Conservation (phyloP, 2,888 invertebrate species). For the Drosophila anomelani region DNA sequence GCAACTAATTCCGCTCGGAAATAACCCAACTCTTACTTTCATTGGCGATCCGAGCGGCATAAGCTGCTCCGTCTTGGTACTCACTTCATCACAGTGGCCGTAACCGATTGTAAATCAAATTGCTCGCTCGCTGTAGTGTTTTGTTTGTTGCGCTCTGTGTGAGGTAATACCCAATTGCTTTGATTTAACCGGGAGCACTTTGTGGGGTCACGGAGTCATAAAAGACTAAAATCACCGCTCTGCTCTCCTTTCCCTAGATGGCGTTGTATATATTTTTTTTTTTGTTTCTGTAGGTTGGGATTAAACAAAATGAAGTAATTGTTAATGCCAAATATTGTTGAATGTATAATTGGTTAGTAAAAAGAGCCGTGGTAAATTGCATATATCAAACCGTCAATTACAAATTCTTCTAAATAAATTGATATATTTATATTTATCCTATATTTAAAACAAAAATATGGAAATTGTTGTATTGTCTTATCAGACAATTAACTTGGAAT, state of each 20-base stretch:
- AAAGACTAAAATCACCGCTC: conserved; percentile 3
- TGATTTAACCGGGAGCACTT: conserved; percentile 43
- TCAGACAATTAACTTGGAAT: too few relatives aligned
- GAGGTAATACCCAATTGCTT: conserved; percentile 43
- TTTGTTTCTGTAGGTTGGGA: neutral
- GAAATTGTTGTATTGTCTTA: too few relatives aligned
- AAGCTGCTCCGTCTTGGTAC: conserved; percentile 10
- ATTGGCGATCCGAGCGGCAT: conserved; percentile 10
- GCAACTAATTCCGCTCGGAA: conserved; percentile 18
- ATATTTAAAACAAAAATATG: neutral
- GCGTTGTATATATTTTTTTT: neutral
- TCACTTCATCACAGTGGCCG: conserved; percentile 26
- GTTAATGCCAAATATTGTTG: neutral
- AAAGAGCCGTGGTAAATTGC: too few relatives aligned
- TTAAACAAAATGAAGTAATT: neutral
- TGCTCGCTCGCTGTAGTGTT: conserved; percentile 26
- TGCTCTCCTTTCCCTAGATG: conserved; percentile 13
- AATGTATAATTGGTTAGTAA: too few relatives aligned
- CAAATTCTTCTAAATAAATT: neutral
- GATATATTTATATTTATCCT: neutral
- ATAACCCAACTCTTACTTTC: conserved; percentile 45
- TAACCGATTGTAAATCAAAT: conserved; percentile 50
- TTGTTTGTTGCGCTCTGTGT: conserved; percentile 29
- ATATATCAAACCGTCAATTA: neutral
- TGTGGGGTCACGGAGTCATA: conserved; percentile 31